A percentile compares a stretch with the other conserved stretches of the same genome.
Evolutionary conservation across 2,888 invertebrate genomes (phyloP).

Genomic region (Seira sanloemensis): DNA sequence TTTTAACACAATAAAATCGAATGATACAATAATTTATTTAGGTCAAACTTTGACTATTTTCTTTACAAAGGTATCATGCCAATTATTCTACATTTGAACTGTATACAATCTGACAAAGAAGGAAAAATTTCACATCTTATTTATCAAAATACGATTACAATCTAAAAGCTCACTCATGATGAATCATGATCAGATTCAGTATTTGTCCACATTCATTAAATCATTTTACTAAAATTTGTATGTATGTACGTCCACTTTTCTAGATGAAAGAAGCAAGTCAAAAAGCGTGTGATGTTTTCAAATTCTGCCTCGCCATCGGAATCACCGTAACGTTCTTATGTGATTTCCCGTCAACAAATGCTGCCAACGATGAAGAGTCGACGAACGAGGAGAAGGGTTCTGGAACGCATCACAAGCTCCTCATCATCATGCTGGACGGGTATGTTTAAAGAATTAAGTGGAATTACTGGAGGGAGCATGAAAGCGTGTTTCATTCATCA

Average conservation of each 20-base stretch:
- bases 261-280: constrained; percentile 67
- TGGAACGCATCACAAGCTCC: constrained; percentile 68
- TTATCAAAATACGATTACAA: too few relatives aligned
- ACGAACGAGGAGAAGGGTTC: constrained; percentile 51
- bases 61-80: too few relatives aligned
- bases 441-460: constrained; percentile 56
- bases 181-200: too few relatives aligned
- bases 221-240: neutral
- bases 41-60: too few relatives aligned
- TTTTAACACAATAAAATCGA: too few relatives aligned
- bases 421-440: constrained; percentile 73
- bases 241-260: constrained; percentile 1
- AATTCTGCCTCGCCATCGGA: constrained; percentile 66
- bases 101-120: too few relatives aligned
- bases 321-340: constrained; percentile 62
- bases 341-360: constrained; percentile 63
- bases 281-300: constrained; percentile 63
- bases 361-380: constrained; percentile 54
- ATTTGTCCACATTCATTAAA: neutral
- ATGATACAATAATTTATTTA: too few relatives aligned
- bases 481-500: too few relatives aligned
- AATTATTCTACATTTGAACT: too few relatives aligned
- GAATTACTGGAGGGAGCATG: too few relatives aligned
- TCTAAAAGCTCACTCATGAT: too few relatives aligned
- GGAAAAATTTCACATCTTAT: too few relatives aligned